Evolutionary conservation across 2,888 invertebrate genomes (phyloP).

Genomic region (Nemurella pictetii): DNA sequence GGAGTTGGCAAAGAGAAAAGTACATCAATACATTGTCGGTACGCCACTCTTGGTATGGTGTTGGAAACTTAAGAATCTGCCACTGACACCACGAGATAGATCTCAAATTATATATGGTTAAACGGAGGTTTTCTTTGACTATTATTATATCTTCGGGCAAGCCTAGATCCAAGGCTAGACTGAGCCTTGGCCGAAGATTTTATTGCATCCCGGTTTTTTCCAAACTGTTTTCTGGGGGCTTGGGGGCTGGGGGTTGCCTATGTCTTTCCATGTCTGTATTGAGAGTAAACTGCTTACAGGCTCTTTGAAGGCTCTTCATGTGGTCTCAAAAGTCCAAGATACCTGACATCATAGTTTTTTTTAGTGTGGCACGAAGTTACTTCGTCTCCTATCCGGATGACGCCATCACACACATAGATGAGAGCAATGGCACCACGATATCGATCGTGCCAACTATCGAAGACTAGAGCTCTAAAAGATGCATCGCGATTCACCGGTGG

Average conservation of each 20-base stretch:
- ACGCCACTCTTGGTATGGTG: too few species aligned
- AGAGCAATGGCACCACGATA: constrained; percentile 81
- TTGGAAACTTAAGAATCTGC: too few species aligned
- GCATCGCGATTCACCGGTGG: constrained; percentile 63
- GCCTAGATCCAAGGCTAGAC: too few species aligned
- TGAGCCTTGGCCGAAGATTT: too few species aligned
- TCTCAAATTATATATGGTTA: too few species aligned
- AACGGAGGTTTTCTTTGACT: too few species aligned
- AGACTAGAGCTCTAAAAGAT: constrained; percentile 78
- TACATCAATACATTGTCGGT: too few species aligned
- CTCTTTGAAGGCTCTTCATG: constrained; percentile 65
- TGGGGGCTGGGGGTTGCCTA: not conserved
- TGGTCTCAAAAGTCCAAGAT: constrained; percentile 79
- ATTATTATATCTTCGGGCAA: too few species aligned
- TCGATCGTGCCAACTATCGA: constrained; percentile 93
- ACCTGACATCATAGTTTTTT: constrained; percentile 77
- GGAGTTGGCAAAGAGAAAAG: too few species aligned
- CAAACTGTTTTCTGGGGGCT: not conserved
- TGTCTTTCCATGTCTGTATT: too few species aligned
- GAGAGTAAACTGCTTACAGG: constrained; percentile 60
- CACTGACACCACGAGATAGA: too few species aligned
- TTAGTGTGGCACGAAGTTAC: constrained; percentile 71
- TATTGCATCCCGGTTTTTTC: too few species aligned
- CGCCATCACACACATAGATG: constrained; percentile 77
- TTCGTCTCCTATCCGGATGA: constrained; percentile 70